Conservation (phyloP, 2,888 invertebrate genomes). For the Bimastos eiseni region DNA sequence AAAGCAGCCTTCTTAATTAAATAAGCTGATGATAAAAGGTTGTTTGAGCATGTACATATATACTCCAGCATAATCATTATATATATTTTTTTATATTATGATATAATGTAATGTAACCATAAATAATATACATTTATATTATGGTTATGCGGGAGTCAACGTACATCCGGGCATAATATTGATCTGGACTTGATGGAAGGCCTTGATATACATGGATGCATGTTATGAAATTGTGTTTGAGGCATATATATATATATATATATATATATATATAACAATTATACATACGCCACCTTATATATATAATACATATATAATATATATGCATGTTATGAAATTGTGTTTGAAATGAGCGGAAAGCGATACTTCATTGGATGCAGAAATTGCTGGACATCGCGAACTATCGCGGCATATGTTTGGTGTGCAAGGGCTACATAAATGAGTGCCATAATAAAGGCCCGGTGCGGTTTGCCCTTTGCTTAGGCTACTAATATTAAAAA, state of each 20-base stretch:
- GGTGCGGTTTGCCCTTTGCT: too few relatives aligned
- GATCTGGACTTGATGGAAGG: background rate
- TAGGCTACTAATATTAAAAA: too few relatives aligned
- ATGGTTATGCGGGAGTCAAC: background rate
- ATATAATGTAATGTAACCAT: background rate
- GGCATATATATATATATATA: too few relatives aligned
- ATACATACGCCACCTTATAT: too few relatives aligned
- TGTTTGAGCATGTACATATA: background rate
- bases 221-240: slow-evolving; percentile 2
- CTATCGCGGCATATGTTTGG: background rate
- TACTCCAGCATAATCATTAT: background rate
- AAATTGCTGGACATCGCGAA: background rate
- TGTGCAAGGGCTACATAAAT: background rate
- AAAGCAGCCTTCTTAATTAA: background rate
- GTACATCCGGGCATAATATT: background rate
- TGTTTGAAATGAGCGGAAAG: background rate
- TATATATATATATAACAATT: too few relatives aligned
- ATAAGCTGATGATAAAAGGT: slow-evolving; percentile 13
- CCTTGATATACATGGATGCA: background rate
- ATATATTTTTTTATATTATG: background rate
- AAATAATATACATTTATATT: background rate
- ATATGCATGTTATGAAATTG: background rate
- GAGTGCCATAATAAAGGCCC: too few relatives aligned
- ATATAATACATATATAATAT: too few relatives aligned
- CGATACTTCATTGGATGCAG: background rate